These are phyloP conservation scores for Acropora yongei DNA, from an alignment of 64 coral and sea anemone species.

Conservation along the genomic window DNA sequence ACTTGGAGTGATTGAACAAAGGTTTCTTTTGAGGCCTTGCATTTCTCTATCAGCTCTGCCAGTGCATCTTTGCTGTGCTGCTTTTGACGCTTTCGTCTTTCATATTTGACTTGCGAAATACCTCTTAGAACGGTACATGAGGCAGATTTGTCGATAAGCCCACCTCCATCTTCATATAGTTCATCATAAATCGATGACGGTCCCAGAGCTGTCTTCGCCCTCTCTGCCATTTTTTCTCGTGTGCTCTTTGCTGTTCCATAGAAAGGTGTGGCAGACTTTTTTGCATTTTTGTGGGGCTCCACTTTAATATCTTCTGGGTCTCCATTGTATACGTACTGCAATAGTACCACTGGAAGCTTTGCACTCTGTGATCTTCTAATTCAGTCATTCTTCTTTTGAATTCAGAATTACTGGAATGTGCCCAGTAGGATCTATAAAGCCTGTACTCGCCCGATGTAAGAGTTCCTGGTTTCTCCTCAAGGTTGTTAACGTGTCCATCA, in stretches of 20 bases:
- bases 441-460: neutral
- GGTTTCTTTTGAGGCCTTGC: conserved; percentile 3
- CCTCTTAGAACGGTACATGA: conserved; percentile 38
- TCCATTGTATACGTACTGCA: conserved; percentile 20
- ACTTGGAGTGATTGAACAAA: conserved; percentile 28
- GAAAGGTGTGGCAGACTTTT: conserved; percentile 4
- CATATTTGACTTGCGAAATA: conserved; percentile 48
- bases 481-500: conserved; percentile 26
- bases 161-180: conserved; percentile 43
- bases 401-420: conserved; percentile 15
- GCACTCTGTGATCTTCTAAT: conserved; percentile 25
- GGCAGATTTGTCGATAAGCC: neutral
- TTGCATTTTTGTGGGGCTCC: conserved; percentile 23
- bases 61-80: conserved; percentile 37
- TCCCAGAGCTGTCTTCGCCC: conserved; percentile 21
- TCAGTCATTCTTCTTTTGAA: conserved; percentile 19
- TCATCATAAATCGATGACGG: conserved; percentile 54
- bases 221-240: conserved; percentile 29
- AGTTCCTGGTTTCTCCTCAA: neutral
- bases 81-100: conserved; percentile 45
- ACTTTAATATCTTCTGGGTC: conserved; percentile 4
- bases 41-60: conserved; percentile 30
- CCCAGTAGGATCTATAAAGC: conserved; percentile 23
- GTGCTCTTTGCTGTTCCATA: conserved; percentile 10
- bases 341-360: conserved; percentile 26